Evolutionary conservation across 2,113 vertebrate genomes (phyloP).

Genomic region (Erythrocercus mccallii): DNA sequence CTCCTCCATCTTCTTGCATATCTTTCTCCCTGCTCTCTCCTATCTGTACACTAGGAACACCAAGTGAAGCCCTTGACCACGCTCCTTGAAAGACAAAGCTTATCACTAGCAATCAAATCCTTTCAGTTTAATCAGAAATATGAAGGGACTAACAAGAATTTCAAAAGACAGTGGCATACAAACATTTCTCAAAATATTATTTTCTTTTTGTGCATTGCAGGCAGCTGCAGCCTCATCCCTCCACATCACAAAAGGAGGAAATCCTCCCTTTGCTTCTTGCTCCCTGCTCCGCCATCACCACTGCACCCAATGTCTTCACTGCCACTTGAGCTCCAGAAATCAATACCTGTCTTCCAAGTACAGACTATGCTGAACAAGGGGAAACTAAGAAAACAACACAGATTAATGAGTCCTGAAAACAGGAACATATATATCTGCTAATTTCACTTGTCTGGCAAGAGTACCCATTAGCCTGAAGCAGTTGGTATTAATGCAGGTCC

Average conservation of each 20-base stretch:
- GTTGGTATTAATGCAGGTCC: neutral
- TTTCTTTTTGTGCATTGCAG: neutral
- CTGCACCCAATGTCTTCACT: neutral
- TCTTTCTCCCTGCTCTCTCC: slow-evolving; percentile 9
- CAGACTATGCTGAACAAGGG: neutral
- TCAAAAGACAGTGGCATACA: neutral
- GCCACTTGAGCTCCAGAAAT: slow-evolving; percentile 4
- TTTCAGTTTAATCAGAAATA: neutral
- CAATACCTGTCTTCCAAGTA: neutral
- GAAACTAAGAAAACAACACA: neutral
- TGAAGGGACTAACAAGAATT: neutral
- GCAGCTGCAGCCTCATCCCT: slow-evolving; percentile 1
- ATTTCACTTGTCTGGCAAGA: neutral
- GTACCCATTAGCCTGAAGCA: neutral
- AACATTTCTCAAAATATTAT: neutral
- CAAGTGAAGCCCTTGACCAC: neutral
- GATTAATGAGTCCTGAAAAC: slow-evolving; percentile 40
- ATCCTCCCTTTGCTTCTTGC: neutral
- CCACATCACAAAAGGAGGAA: neutral
- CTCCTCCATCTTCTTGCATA: neutral
- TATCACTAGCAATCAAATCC: neutral
- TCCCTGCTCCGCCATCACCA: neutral
- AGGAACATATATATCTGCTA: neutral
- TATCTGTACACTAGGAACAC: neutral
- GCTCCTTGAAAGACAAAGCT: neutral